Evolutionary conservation across 2,797 vertebrate genomes (phyloP).

Genomic region (Amblyraja radiata): DNA sequence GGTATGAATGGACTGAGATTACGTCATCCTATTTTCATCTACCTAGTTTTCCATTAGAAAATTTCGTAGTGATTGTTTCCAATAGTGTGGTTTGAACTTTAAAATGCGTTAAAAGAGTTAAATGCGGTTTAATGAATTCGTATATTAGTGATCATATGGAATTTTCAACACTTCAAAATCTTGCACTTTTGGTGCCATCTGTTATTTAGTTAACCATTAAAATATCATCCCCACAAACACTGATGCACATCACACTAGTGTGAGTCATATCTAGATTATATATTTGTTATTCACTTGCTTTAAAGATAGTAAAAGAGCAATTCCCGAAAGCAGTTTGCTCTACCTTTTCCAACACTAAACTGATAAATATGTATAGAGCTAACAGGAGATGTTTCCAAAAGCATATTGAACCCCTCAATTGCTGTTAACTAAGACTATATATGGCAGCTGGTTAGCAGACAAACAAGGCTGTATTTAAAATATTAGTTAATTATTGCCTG

Average conservation of each 20-base stretch:
- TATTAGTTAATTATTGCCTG: neutral
- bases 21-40: neutral
- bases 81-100: neutral
- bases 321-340: neutral
- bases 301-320: neutral
- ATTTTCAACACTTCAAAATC: neutral
- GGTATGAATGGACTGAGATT: neutral
- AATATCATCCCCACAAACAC: neutral
- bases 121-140: neutral
- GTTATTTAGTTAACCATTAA: neutral
- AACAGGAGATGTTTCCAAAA: neutral
- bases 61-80: neutral
- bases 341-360: neutral
- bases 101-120: neutral
- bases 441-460: neutral
- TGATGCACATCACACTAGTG: neutral
- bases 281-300: neutral
- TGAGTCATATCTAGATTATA: neutral
- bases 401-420: neutral
- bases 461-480: neutral
- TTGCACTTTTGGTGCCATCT: neutral
- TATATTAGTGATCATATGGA: neutral
- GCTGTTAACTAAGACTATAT: neutral
- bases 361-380: neutral
- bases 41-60: neutral